phyloP scores from a whole-genome alignment of 2,888 invertebrate species.

The Lymantria dispar region DNA sequence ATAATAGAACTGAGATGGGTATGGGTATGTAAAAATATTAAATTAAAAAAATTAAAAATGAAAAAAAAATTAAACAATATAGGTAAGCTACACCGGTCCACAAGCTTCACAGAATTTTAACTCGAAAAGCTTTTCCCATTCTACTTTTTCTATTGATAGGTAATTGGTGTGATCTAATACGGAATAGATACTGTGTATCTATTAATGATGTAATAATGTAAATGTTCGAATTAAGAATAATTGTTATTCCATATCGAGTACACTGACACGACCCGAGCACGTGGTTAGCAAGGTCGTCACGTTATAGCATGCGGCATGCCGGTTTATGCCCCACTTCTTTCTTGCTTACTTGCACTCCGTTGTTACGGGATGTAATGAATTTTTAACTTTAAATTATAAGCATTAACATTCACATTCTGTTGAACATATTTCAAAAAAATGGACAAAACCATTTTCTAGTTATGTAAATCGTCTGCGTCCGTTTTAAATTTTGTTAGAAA shows the following conservation, averaged over 20 bases:
- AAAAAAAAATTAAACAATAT: no score
- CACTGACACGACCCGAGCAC: conserved; percentile 49
- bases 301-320: conserved; percentile 31
- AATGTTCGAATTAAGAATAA: conserved; percentile 2
- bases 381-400: conserved; percentile 10
- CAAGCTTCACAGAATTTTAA: no score
- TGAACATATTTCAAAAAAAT: background rate
- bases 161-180: no score
- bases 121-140: no score
- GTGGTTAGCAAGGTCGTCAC: conserved; percentile 60
- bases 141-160: no score
- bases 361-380: conserved; percentile 7
- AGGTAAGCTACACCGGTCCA: no score
- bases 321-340: conserved; percentile 30
- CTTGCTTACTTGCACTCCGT: conserved; percentile 13
- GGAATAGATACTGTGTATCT: background rate
- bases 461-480: conserved; percentile 48
- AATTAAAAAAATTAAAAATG: no score
- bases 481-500: conserved; percentile 14
- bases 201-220: conserved; percentile 3
- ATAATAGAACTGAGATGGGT: no score
- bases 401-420: background rate
- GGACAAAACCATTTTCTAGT: conserved; percentile 23
- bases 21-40: no score
- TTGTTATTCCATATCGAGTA: conserved; percentile 16